Conservation (phyloP, 2,113 vertebrate species). For the Platanista minor region DNA sequence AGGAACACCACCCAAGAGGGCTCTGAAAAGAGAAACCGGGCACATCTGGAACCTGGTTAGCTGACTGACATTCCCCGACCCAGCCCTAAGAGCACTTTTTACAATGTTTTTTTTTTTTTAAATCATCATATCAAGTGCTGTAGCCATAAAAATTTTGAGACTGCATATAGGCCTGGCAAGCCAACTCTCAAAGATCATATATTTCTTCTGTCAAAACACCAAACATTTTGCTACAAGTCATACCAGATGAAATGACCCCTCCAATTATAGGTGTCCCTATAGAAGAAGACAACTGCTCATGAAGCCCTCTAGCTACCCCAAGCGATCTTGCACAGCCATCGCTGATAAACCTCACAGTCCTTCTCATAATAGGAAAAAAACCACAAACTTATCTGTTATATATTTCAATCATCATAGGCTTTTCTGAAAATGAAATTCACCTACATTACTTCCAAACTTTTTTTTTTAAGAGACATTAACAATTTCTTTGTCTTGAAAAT, state of each 20-base stretch:
- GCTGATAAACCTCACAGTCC: not conserved
- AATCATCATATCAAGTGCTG: not conserved
- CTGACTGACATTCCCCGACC: not conserved
- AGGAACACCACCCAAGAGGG: not conserved
- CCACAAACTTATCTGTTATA: not conserved
- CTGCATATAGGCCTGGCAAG: not conserved
- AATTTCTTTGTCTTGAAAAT: not conserved
- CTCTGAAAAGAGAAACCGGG: not conserved
- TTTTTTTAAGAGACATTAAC: not conserved
- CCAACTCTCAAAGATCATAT: not conserved
- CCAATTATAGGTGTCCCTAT: not conserved
- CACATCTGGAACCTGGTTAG: slow-evolving; percentile 22
- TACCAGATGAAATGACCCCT: not conserved
- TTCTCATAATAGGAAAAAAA: not conserved
- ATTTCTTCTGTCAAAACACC: not conserved
- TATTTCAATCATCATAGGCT: not conserved
- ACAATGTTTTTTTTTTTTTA: not conserved
- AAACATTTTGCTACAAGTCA: not conserved
- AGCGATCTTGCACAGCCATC: not conserved
- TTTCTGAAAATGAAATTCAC: not conserved
- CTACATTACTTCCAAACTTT: not conserved
- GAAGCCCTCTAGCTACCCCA: not conserved
- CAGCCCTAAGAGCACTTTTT: not conserved
- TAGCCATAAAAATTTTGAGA: not conserved
- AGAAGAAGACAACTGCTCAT: not conserved